Conservation (phyloP, 2,888 invertebrate genomes). For the Ectropis crepuscularia region DNA sequence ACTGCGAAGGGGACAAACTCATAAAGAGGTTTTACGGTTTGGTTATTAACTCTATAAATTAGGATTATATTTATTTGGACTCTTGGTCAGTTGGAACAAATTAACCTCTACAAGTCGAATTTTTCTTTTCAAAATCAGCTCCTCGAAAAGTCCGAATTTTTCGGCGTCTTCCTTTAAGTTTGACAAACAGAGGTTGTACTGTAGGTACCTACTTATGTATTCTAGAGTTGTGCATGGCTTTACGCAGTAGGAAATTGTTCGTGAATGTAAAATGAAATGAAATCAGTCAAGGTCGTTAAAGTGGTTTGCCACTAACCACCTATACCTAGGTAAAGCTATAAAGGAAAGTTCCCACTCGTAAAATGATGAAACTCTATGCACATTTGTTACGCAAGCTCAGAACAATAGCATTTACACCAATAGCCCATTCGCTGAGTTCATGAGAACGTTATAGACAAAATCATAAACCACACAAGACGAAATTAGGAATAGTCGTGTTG, state of each 20-base stretch:
- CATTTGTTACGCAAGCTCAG: constrained; percentile 11
- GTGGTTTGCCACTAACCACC: neutral
- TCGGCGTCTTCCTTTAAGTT: no score
- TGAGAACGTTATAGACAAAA: constrained; percentile 19
- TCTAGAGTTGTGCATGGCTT: no score
- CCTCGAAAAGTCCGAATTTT: no score
- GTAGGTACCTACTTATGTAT: no score
- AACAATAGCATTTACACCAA: constrained; percentile 14
- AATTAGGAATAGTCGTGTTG: neutral
- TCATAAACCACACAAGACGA: constrained; percentile 8
- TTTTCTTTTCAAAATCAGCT: no score
- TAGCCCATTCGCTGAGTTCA: neutral
- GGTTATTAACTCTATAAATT: no score
- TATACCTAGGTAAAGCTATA: neutral
- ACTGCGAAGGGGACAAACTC: no score
- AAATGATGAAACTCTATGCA: constrained; percentile 20
- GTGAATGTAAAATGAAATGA: neutral
- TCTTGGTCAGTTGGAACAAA: no score
- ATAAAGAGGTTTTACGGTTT: neutral
- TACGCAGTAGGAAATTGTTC: no score
- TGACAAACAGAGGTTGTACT: no score
- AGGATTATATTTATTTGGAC: no score
- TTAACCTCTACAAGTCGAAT: no score
- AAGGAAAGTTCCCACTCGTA: constrained; percentile 21
- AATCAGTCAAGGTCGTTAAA: neutral